These are phyloP conservation scores for Sebastes itinus DNA, from an alignment of 2,797 vertebrate species.

Conservation along the genomic window DNA sequence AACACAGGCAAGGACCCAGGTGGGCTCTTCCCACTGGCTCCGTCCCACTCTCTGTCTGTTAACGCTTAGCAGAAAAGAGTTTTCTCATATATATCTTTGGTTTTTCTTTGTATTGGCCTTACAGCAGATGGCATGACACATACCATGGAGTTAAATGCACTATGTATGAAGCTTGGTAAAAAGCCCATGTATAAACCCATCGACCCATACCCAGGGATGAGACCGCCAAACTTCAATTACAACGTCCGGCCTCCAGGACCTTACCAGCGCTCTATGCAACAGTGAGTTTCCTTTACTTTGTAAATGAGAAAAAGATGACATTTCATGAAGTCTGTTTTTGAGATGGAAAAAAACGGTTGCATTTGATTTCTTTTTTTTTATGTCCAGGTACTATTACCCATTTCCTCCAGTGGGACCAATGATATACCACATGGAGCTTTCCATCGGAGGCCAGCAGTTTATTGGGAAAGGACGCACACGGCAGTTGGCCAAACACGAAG, in stretches of 20 bases:
- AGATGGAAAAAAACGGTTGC: not conserved
- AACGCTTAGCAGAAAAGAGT: not conserved
- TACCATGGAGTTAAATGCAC: slow-evolving; percentile 94
- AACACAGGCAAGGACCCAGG: slow-evolving; percentile 92
- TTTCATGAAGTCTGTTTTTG: not conserved
- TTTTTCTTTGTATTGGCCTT: slow-evolving; percentile 41
- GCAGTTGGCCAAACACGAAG: slow-evolving; percentile 95
- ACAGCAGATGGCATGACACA: slow-evolving; percentile 90
- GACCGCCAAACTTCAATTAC: slow-evolving; percentile 95
- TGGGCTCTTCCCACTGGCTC: slow-evolving; percentile 61
- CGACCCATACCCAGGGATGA: slow-evolving; percentile 93
- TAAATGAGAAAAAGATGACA: not conserved
- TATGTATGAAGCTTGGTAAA: slow-evolving; percentile 98
- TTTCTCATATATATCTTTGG: not conserved
- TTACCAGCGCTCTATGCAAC: slow-evolving; percentile 86
- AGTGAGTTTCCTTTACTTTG: slow-evolving; percentile 65
- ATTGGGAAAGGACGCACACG: slow-evolving; percentile 95
- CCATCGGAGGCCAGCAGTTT: slow-evolving; percentile 96
- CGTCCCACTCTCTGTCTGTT: not conserved
- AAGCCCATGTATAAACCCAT: slow-evolving; percentile 97
- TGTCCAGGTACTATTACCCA: slow-evolving; percentile 96
- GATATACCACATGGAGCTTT: slow-evolving; percentile 96
- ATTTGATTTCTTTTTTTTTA: not conserved
- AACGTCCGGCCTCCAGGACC: slow-evolving; percentile 86
- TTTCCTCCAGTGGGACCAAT: slow-evolving; percentile 93